A percentile compares a stretch with the other conserved stretches of the same genome.
These are phyloP conservation scores for Labeo catla DNA, from an alignment of 2,113 vertebrate genomes.

Conservation along the genomic window DNA sequence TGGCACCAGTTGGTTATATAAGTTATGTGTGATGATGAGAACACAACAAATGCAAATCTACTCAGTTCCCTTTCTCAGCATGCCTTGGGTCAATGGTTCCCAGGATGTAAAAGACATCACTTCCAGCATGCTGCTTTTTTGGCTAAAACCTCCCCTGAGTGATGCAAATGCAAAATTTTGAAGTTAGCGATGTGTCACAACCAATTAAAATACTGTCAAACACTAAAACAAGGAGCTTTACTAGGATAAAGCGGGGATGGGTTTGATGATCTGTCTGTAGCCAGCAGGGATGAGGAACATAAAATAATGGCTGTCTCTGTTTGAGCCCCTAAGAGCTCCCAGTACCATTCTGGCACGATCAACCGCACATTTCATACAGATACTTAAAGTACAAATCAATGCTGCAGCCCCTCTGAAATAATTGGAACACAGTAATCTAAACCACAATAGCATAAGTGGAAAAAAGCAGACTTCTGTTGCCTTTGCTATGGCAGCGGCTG, in stretches of 20 bases:
- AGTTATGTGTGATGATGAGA: not conserved
- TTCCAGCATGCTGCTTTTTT: not conserved
- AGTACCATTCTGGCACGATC: slow-evolving; percentile 59
- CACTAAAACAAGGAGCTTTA: slow-evolving; percentile 45
- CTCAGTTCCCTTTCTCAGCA: slow-evolving; percentile 34
- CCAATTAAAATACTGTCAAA: slow-evolving; percentile 52
- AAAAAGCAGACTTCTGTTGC: slow-evolving; percentile 46
- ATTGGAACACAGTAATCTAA: slow-evolving; percentile 42
- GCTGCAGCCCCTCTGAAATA: slow-evolving; percentile 49
- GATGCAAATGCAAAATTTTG: slow-evolving; percentile 38
- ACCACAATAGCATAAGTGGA: slow-evolving; percentile 58
- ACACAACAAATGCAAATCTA: not conserved
- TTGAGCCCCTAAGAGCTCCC: slow-evolving; percentile 54
- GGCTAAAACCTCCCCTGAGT: slow-evolving; percentile 32
- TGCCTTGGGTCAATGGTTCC: slow-evolving; percentile 24
- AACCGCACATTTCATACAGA: slow-evolving; percentile 70
- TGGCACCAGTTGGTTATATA: not conserved
- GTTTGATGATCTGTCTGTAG: slow-evolving; percentile 37
- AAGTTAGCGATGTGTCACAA: slow-evolving; percentile 51
- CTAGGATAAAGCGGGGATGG: slow-evolving; percentile 55
- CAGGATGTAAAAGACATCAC: slow-evolving; percentile 14
- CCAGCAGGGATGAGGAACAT: slow-evolving; percentile 27
- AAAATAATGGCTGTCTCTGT: slow-evolving; percentile 40
- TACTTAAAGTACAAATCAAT: slow-evolving; percentile 75
- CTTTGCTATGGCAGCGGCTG: slow-evolving; percentile 34